Evolutionary conservation across 1,140 invertebrate species (phyloP), one percentile per base, ranked within the genome.

Genomic region (Eumaeus atala): DNA sequence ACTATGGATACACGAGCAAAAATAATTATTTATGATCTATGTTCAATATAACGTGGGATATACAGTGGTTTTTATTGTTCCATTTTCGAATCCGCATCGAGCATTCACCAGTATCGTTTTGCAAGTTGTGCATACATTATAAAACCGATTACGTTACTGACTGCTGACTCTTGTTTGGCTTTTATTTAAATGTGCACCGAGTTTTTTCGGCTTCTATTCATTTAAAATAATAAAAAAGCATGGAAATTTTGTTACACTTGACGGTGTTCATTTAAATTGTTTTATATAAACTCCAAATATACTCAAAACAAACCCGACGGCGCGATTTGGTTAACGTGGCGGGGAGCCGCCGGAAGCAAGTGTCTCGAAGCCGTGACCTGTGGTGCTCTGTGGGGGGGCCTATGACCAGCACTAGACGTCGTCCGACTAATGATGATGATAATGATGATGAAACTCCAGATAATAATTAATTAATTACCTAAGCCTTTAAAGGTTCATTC

Each of bases 1-100:
- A 3, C 21, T 6, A 28, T 28, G 2, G 2, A 28, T 28, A 28
- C 2, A 28, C 2, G 21, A 3, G 17, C 40, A 16, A 44, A 14
- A 44, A 44, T 44, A 17, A 44, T 44, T 44, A 44, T 44, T 44
- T 44, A 44, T 44, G 17, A 38, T 34, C 42, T 33, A 33, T 44
- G 52, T 53, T 17, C 35, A 48, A 36, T 49, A 51, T 51, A 54
- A 51, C 38, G 40, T 42, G 44, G 51, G 51, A 28, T 28, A 28
- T 28, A 6, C 21, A 2, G 33, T 44, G 40, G 40, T 16, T 44
- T 44, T 44, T 18, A 44, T 44, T 16, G 40, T 44, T 44, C 40
- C 17, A 44, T 44, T 44, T 44, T 44, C 40, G 16, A 14, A 44
- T 44, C 16, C 40, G 12, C 9, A 44, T 44, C 16, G 12, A 3